Base-by-base conservation (phyloP, 2,113 vertebrate genomes). In the Dicaeum eximium region DNA sequence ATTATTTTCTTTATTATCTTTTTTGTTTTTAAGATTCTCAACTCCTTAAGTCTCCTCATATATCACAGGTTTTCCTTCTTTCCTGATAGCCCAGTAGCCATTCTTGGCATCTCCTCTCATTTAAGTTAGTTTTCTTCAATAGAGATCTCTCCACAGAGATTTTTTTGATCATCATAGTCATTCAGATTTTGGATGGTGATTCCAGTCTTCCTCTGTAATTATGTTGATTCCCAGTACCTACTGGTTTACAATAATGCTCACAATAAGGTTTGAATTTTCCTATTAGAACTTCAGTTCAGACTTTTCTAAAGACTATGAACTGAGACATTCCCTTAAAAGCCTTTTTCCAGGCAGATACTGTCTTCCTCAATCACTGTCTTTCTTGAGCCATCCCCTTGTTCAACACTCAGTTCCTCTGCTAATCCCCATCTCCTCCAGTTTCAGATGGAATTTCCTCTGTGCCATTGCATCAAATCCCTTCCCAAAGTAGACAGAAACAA, bases 341-440 rank as follows among this genome's bases (percentile, higher is more conserved):
- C 24, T 22, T 86, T 79, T 53, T 56, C 35, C 37, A 82, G 40
- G 2, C 50, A 65, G 57, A 69, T 31, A 13, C 3, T 64, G 15
- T 90, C 67, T 86, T 79, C 25, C 13, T 83, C 62, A 80, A 30
- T 74, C 57, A 15, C 9, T 78, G 35, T 65, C 48, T 82, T 90
- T 50, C 31, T 69, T 53, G 62, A 86, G 13, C 50, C 58, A 60
- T 77, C 79, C 45, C 6, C 80, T 90, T 80, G 40, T 80, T 93
- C 53, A 56, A 11, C 13, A 18, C 23, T 75, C 37, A 31, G n/a
- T 40, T 88, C 58, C 58, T 80, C n/a, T 86, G 53, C 17, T 88
- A 95, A 88, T 80, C 72, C 48, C n/a, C 74, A 4, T 42, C 56
- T 94, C 71, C 89, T 90, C n/a, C 28, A 83, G 23, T 91, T 96